These are phyloP conservation scores for Odobenus rosmarus DNA, from an alignment of 2,113 vertebrate species.

Conservation along the genomic window DNA sequence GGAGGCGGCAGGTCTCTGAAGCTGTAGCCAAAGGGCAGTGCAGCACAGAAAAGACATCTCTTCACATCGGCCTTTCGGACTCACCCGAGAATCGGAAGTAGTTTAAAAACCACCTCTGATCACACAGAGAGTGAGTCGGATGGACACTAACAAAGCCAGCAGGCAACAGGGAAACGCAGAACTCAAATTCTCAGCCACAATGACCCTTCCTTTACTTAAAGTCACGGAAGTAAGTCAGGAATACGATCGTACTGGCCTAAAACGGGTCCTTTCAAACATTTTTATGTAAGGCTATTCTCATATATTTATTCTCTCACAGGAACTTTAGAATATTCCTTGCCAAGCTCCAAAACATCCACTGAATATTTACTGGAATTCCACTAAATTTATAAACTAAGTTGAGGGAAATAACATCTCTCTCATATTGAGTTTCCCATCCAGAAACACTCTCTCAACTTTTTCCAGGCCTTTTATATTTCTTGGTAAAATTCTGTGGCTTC, in stretches of 20 bases:
- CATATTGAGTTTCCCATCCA: background rate
- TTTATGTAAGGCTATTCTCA: background rate
- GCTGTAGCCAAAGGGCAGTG: background rate
- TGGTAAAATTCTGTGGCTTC: background rate
- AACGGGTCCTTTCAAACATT: background rate
- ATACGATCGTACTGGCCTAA: background rate
- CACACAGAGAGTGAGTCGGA: rapidly evolving
- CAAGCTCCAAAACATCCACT: background rate
- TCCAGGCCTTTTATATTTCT: background rate
- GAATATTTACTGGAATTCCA: background rate
- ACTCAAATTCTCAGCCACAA: background rate
- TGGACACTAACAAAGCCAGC: rapidly evolving
- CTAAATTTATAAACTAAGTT: no score
- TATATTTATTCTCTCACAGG: background rate
- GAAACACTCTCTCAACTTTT: background rate
- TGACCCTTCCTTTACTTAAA: background rate
- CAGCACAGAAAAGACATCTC: background rate
- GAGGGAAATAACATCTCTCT: background rate
- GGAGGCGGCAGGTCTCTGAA: background rate
- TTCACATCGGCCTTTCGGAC: background rate
- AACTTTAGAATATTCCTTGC: background rate
- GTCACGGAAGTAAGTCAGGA: background rate
- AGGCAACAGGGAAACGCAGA: rapidly evolving
- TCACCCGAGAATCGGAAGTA: no score
- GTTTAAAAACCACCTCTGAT: background rate